Percentiles rank a stretch among this genome's conserved stretches.
Conservation (phyloP, 1,140 invertebrate species). For the Ridgeia piscesae region DNA sequence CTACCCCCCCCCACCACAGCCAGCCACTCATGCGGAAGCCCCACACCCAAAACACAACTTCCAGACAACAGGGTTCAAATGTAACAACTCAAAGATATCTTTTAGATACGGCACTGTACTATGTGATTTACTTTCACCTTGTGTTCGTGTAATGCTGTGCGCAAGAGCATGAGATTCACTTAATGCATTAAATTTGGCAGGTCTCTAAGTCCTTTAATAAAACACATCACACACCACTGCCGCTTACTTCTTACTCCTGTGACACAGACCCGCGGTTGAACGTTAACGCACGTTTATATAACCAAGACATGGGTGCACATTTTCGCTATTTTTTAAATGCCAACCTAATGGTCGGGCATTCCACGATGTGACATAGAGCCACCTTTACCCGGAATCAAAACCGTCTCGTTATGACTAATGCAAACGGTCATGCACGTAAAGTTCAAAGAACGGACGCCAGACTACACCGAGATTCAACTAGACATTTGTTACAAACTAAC, state of each 20-base stretch:
- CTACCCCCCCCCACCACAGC: neutral
- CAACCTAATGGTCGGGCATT: neutral
- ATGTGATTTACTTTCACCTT: neutral
- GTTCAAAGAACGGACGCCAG: neutral
- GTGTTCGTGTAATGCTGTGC: neutral
- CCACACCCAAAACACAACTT: neutral
- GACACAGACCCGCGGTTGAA: neutral
- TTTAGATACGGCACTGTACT: neutral
- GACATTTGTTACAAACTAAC: neutral
- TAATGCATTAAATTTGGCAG: neutral
- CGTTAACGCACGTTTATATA: neutral
- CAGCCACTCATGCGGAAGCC: neutral
- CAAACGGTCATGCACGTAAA: neutral
- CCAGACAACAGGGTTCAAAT: neutral
- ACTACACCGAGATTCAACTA: neutral
- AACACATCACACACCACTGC: neutral
- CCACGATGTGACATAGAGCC: neutral
- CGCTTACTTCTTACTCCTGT: neutral
- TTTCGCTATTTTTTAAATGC: neutral
- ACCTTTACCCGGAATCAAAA: neutral
- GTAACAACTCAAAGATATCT: neutral
- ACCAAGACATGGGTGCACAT: neutral
- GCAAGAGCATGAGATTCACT: neutral
- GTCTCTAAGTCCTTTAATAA: neutral
- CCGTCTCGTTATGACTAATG: neutral